A percentile compares a stretch with the other conserved stretches of the same genome.
Evolutionary conservation across 2,797 vertebrate species (phyloP).

Genomic region (Crenuchus spilurus): DNA sequence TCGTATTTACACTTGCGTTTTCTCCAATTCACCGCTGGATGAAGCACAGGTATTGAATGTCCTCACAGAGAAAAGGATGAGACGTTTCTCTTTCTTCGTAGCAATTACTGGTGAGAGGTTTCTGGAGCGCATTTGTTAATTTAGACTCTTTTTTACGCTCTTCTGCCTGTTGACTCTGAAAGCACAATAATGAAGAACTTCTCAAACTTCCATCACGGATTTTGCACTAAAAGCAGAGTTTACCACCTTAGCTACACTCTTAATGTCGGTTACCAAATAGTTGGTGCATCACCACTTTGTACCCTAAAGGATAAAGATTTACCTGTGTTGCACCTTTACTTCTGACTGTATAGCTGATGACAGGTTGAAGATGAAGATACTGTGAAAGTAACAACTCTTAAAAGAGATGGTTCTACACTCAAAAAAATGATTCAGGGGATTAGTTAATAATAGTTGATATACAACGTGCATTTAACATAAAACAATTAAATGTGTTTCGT

Average conservation of each 20-base stretch:
- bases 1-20: slow-evolving; percentile 39
- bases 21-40: slow-evolving; percentile 4
- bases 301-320: too few relatives aligned
- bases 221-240: not conserved
- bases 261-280: too few relatives aligned
- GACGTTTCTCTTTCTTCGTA: not conserved
- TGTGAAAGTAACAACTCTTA: too few relatives aligned
- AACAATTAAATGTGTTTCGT: too few relatives aligned
- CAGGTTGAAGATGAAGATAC: too few relatives aligned
- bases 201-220: not conserved
- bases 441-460: too few relatives aligned
- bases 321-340: too few relatives aligned
- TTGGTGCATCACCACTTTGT: too few relatives aligned
- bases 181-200: slow-evolving; percentile 13
- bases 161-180: slow-evolving; percentile 1
- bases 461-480: too few relatives aligned
- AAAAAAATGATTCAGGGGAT: too few relatives aligned
- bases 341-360: too few relatives aligned
- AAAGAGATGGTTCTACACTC: too few relatives aligned
- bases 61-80: slow-evolving; percentile 9
- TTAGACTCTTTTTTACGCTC: slow-evolving; percentile 1
- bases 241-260: not conserved
- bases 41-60: not conserved
- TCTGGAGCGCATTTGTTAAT: slow-evolving; percentile 4
- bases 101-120: not conserved